A percentile compares a stretch with the other conserved stretches of the same genome.
Conservation (phyloP, 2,888 invertebrate species). For the Elmis aenea region DNA sequence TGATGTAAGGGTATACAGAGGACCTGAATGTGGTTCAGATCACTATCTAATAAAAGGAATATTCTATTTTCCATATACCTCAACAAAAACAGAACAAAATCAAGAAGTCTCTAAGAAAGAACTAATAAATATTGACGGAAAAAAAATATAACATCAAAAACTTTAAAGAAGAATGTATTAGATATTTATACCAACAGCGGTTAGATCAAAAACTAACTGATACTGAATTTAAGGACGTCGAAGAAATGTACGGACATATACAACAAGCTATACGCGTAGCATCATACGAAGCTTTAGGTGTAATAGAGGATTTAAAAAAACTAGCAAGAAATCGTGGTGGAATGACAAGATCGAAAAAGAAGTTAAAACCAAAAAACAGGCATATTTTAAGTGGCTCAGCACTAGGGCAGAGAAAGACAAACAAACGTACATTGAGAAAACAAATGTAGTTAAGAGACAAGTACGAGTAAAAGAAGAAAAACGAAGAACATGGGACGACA, state of each 20-base stretch:
- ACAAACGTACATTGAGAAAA: not conserved
- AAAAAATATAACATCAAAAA: conserved; percentile 1
- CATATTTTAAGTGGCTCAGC: too few species aligned
- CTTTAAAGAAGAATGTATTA: conserved; percentile 5
- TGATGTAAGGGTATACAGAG: conserved; percentile 8
- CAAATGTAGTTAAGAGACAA: too few species aligned
- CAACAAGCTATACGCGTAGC: too few species aligned
- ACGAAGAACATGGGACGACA: too few species aligned
- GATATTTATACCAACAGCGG: conserved; percentile 1
- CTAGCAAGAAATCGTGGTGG: too few species aligned
- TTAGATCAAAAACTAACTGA: conserved; percentile 1
- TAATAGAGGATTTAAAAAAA: too few species aligned
- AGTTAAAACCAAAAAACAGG: conserved; percentile 1
- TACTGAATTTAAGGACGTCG: not conserved
- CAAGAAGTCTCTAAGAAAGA: not conserved
- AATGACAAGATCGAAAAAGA: conserved; percentile 1
- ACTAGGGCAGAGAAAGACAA: conserved; percentile 1
- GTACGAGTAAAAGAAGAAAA: too few species aligned
- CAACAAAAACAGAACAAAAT: conserved; percentile 1
- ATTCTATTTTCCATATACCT: too few species aligned
- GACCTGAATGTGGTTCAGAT: conserved; percentile 4
- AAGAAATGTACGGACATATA: conserved; percentile 3
- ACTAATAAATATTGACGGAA: too few species aligned
- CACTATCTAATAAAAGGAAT: conserved; percentile 5
- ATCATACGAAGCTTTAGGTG: too few species aligned